Evolutionary conservation across 1,140 invertebrate species (phyloP).

Genomic region (Melipona quadrifasciata): DNA sequence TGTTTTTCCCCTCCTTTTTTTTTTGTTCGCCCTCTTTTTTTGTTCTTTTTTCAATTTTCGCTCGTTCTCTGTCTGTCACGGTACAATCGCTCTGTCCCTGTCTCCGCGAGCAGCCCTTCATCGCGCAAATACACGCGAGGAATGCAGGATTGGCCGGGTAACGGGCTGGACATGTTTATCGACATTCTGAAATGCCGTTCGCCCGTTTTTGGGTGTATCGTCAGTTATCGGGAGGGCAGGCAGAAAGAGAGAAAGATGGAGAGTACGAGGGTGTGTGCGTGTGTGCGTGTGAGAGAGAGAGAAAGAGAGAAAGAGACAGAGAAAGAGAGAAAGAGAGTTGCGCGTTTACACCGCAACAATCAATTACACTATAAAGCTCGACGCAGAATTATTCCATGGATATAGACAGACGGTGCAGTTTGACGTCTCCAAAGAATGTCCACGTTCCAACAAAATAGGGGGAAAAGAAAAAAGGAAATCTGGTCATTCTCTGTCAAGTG

Average conservation of each 20-base stretch:
- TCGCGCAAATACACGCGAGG: slow-evolving; percentile 65
- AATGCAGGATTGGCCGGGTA: slow-evolving; percentile 71
- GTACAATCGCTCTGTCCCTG: slow-evolving; percentile 15
- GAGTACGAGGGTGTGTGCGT: too few species aligned
- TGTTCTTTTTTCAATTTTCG: slow-evolving; percentile 1
- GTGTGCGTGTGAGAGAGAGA: not conserved
- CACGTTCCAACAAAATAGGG: not conserved
- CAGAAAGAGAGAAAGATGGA: too few species aligned
- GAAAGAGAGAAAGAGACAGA: not conserved
- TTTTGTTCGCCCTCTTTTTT: not conserved
- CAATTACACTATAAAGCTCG: slow-evolving; percentile 60
- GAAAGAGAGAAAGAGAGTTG: not conserved
- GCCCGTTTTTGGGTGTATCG: slow-evolving; percentile 61
- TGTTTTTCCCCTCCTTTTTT: not conserved
- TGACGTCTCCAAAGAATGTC: slow-evolving; percentile 15
- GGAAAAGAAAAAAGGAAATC: not conserved
- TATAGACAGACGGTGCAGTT: slow-evolving; percentile 38
- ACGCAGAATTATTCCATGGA: slow-evolving; percentile 53
- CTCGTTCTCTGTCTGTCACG: slow-evolving; percentile 14
- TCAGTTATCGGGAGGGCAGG: slow-evolving; percentile 41
- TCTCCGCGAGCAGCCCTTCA: slow-evolving; percentile 47
- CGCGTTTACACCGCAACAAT: slow-evolving; percentile 65
- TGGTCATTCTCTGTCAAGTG: not conserved
- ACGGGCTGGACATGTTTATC: slow-evolving; percentile 72
- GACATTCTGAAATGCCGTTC: slow-evolving; percentile 70